phyloP scores from a whole-genome alignment of 2,113 vertebrate species.

The Brachyhypopomus occidentalis region DNA sequence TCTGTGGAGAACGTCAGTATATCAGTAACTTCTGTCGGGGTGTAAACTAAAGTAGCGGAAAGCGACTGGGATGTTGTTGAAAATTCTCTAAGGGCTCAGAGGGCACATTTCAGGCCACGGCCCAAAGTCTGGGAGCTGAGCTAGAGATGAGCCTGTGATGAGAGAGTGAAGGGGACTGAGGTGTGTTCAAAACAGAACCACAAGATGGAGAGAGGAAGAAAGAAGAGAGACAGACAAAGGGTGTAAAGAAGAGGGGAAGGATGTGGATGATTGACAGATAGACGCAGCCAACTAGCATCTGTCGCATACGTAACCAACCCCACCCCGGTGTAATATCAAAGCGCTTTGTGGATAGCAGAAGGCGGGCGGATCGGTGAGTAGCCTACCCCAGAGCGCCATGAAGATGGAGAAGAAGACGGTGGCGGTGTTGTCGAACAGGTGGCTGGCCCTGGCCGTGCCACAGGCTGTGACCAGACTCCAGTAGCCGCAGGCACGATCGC shows the following conservation, averaged over 20 bases:
- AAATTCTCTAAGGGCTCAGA: neutral
- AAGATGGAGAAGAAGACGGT: constrained; percentile 98
- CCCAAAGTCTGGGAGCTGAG: constrained; percentile 14
- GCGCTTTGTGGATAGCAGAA: neutral
- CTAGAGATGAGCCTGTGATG: neutral
- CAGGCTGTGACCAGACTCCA: constrained; percentile 93
- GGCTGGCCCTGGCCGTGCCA: constrained; percentile 91
- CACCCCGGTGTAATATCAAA: neutral
- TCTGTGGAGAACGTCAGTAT: neutral
- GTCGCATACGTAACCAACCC: neutral
- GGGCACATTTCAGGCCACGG: constrained; percentile 13
- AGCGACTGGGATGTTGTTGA: neutral
- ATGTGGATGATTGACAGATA: neutral
- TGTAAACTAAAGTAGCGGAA: neutral
- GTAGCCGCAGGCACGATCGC: constrained; percentile 92
- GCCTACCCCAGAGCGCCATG: constrained; percentile 97
- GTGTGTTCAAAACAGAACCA: neutral
- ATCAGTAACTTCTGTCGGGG: neutral
- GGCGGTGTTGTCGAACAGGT: constrained; percentile 96
- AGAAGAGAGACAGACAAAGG: neutral
- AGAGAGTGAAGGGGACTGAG: neutral
- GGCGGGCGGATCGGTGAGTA: neutral
- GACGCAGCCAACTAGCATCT: neutral
- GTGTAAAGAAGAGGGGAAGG: neutral
- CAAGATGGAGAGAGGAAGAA: neutral